Percentiles rank a stretch among this genome's conserved stretches.
Conservation (phyloP, 2,113 vertebrate genomes). For the Gracilinanus agilis region DNA sequence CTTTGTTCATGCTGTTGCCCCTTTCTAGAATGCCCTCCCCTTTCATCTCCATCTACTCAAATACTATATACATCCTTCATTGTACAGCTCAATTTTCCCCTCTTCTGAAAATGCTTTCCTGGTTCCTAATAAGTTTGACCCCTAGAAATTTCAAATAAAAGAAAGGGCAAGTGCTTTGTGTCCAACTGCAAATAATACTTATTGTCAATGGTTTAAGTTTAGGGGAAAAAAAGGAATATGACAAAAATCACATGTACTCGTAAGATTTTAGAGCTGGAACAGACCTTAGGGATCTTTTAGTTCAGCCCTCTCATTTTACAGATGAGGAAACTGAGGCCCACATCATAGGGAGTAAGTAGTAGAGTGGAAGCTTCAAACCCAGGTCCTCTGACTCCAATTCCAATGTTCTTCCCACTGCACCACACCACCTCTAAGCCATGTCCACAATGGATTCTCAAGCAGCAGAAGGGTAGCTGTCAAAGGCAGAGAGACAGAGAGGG, state of each 20-base stretch:
- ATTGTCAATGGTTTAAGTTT: neutral
- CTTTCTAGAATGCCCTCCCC: neutral
- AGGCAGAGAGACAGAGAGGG: conserved; percentile 5
- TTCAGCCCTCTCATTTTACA: conserved; percentile 8
- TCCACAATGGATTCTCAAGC: neutral
- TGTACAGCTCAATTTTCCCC: neutral
- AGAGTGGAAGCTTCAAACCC: conserved; percentile 7
- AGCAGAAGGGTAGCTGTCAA: conserved; percentile 3
- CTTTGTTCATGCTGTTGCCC: neutral
- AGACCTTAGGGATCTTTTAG: conserved; percentile 7
- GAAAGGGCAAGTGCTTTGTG: neutral
- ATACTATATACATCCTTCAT: neutral
- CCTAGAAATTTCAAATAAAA: neutral
- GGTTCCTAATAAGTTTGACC: neutral
- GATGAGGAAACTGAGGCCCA: conserved; percentile 6
- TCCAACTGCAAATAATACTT: neutral
- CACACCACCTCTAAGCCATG: conserved; percentile 2
- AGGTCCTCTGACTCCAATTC: neutral
- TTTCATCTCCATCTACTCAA: neutral
- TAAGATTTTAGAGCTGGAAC: neutral
- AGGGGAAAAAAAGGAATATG: neutral
- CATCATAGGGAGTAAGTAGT: neutral
- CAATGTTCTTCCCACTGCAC: conserved; percentile 6
- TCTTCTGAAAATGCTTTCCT: neutral
- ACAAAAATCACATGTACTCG: neutral